Conservation (phyloP, 2,797 vertebrate genomes). For the Microctenopoma stevenorrisi region DNA sequence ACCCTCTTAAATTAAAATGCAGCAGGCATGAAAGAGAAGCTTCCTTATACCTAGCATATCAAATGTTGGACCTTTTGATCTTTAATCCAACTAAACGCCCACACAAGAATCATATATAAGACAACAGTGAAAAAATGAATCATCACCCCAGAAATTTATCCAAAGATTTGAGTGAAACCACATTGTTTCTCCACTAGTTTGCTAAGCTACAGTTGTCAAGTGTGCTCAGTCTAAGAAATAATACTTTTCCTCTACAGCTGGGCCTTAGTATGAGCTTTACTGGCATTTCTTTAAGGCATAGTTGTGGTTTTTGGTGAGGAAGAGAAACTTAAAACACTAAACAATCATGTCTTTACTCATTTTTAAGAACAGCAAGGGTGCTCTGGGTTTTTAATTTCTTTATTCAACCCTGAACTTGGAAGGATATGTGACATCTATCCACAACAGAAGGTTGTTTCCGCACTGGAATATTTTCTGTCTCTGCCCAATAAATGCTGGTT, state of each 20-base stretch:
- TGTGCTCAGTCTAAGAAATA: neutral
- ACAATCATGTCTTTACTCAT: constrained; percentile 11
- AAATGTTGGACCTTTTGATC: constrained; percentile 19
- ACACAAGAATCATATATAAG: constrained; percentile 15
- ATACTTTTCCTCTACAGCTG: neutral
- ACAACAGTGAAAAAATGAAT: constrained; percentile 7
- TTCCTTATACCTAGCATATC: constrained; percentile 1
- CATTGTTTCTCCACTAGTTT: constrained; percentile 5
- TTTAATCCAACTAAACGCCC: constrained; percentile 24
- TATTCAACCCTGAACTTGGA: constrained; percentile 28
- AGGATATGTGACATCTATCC: neutral
- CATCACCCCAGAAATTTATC: neutral
- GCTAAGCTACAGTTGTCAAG: neutral
- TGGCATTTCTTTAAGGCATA: constrained; percentile 34
- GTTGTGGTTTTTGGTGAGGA: constrained; percentile 37
- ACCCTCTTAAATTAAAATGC: too few species aligned
- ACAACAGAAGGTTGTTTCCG: constrained; percentile 14
- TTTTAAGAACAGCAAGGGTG: constrained; percentile 16
- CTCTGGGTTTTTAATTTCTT: constrained; percentile 17
- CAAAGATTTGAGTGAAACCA: constrained; percentile 22
- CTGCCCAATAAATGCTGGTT: constrained; percentile 20
- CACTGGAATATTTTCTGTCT: constrained; percentile 1
- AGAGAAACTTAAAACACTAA: constrained; percentile 26
- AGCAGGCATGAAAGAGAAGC: constrained; percentile 11
- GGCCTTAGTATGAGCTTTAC: constrained; percentile 27